Conservation (phyloP, 2,113 vertebrate species). For the Tupaia chinensis region DNA sequence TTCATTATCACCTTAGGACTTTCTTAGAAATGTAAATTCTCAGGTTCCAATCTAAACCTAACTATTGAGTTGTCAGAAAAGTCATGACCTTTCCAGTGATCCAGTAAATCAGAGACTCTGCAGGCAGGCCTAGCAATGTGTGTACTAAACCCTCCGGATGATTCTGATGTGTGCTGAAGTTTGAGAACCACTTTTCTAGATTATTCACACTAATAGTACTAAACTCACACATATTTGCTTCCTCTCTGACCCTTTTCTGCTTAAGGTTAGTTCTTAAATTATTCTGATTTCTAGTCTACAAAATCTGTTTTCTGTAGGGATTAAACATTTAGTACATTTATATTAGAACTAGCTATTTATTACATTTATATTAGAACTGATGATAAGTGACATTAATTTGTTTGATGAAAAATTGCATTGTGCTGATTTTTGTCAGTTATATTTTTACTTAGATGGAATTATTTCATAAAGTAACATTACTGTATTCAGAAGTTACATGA, state of each 20-base stretch:
- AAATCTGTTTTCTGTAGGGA: slow-evolving; percentile 7
- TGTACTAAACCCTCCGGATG: neutral
- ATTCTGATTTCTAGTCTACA: neutral
- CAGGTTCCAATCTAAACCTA: neutral
- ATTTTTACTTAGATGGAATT: slow-evolving; percentile 23
- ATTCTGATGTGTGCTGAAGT: neutral
- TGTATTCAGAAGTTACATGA: neutral
- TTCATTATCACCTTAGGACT: neutral
- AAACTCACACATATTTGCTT: neutral
- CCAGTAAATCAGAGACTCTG: neutral
- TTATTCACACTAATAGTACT: neutral
- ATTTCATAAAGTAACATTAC: slow-evolving; percentile 39
- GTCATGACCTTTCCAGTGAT: too few species aligned
- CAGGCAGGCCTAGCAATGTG: neutral
- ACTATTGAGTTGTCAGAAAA: too few species aligned
- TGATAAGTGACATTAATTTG: slow-evolving; percentile 10
- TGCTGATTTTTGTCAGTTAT: slow-evolving; percentile 5
- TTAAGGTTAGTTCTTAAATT: neutral
- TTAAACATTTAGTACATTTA: neutral
- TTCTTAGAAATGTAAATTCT: neutral
- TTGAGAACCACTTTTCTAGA: neutral
- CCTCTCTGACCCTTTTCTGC: neutral
- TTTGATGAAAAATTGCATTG: neutral
- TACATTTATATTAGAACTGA: neutral
- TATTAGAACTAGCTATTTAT: neutral